phyloP scores from a whole-genome alignment of 2,888 invertebrate species.

The Machimus atricapillus region DNA sequence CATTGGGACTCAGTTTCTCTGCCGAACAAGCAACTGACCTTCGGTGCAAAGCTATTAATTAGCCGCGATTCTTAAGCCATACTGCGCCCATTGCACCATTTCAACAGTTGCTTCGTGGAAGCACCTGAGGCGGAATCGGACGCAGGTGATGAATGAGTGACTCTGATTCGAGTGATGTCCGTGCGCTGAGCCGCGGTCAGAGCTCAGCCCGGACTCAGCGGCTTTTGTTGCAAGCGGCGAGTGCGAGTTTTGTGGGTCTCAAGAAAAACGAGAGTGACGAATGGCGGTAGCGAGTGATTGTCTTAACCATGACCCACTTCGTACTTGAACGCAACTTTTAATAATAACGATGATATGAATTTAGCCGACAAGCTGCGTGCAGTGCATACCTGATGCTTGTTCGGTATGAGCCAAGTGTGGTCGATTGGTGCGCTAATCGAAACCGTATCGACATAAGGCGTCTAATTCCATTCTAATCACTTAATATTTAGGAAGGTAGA shows the following conservation, averaged over 20 bases:
- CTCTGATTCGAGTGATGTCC: neutral
- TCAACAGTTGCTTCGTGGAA: neutral
- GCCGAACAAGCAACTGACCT: neutral
- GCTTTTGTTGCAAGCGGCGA: neutral
- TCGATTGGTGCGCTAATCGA: neutral
- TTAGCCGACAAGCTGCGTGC: neutral
- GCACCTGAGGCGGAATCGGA: neutral
- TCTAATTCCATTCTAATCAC: neutral
- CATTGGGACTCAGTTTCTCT: neutral
- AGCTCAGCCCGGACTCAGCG: neutral
- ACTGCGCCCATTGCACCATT: neutral
- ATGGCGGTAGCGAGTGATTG: conserved; percentile 7
- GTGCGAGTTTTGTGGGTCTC: neutral
- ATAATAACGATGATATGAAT: neutral
- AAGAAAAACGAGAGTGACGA: conserved; percentile 23
- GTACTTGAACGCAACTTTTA: neutral
- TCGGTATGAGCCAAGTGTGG: neutral
- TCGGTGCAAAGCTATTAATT: neutral
- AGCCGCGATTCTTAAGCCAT: neutral
- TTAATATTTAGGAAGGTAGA: neutral
- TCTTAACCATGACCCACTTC: conserved; percentile 14
- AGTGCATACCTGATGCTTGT: neutral
- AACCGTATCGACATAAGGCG: neutral
- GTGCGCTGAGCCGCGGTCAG: neutral
- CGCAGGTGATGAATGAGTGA: neutral